Evolutionary conservation across 2,797 vertebrate species (phyloP), one percentile per base, ranked within the genome.

Genomic region (Nothura maculosa): DNA sequence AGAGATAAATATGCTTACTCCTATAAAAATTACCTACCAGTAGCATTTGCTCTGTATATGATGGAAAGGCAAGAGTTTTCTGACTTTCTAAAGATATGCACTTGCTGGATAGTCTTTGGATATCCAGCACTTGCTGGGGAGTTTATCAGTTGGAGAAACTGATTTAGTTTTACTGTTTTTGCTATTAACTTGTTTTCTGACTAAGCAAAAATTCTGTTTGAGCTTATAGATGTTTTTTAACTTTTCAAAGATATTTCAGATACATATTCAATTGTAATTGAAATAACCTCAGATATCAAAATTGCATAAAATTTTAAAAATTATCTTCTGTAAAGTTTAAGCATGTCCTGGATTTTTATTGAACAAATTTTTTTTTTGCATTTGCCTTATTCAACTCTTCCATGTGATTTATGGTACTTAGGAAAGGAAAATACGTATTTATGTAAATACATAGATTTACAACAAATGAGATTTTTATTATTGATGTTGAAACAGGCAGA

Each of bases 1-100:
- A 4, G 17, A 10, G 1, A 50, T 52, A 76, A 48, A 40, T 52
- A 61, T 12, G 4, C 50, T 74, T 68, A 42, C 9, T 58, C 12
- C 52, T 70, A 12, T 36, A 62, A 69, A 50, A 24, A n/a, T n/a
- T n/a, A n/a, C n/a, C n/a, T 8, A 63, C 2, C 12, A 60, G 8
- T 32, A 9, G 8, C 25, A 2, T 34, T 85, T 45, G 18, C 1
- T n/a, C 1, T 17, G 43, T 7, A 1, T 43, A 12, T 25, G 10
- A 22, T 17, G 66, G 21, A 68, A 50, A 22, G 6, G 4, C 24
- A 84, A 60, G 19, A 68, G 43, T 66, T 83, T 82, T 55, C 14
- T 81, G 4, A 5, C 5, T 60, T 83, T 75, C 34, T 55, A 21
- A 36, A 75, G 13, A 1, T 25, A 25, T 57, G 6, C 12, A 22